Base-by-base conservation (phyloP, 1,140 invertebrate species). In the Forficula auricularia region DNA sequence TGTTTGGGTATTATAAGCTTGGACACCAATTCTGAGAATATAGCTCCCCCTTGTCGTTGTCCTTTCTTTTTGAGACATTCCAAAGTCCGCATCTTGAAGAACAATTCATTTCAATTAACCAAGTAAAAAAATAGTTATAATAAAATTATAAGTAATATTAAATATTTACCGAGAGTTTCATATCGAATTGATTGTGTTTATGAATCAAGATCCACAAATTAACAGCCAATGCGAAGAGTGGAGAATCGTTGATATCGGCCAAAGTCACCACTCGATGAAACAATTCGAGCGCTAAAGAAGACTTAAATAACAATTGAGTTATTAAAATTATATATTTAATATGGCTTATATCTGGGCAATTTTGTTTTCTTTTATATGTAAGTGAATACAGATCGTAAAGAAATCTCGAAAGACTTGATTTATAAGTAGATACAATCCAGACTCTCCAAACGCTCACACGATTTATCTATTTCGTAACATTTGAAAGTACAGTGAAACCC, bases 181-280 rank as follows among this genome's bases (percentile, higher is more conserved):
- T 48, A 56, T 78, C 71, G 34, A 61, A 49, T 27, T 57, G 57
- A 16, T 62, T 61, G 54, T 75, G 59, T 55, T 75, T 79, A 40
- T 71, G 64, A n/a, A 77, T 70, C 39, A 89, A 62, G 47, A 73
- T 67, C 83, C 83, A 89, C 8, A 91, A 63, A 60, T 87, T 87
- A 0, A 73, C 52, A 18, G 78, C 77, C 30, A 91, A 61, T 22
- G 64, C 68, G 1, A 68, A 63, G 49, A 83, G 64, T 18, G 65
- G 56, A 3, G 66, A 57, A 32, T 70, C 61, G 15, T 60, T 62
- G n/a, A 88, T 53, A 59, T 88, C 75, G 0, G 71, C 76, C 57
- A 79, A 68, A 7, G 70, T 62, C 3, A 79, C 59, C n/a, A 89
- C 70, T 14, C 75, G 68, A 54, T 73, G 66, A 49, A 86, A 79